Base-by-base conservation (phyloP, 2,113 vertebrate genomes). In the Scopus umbretta region DNA sequence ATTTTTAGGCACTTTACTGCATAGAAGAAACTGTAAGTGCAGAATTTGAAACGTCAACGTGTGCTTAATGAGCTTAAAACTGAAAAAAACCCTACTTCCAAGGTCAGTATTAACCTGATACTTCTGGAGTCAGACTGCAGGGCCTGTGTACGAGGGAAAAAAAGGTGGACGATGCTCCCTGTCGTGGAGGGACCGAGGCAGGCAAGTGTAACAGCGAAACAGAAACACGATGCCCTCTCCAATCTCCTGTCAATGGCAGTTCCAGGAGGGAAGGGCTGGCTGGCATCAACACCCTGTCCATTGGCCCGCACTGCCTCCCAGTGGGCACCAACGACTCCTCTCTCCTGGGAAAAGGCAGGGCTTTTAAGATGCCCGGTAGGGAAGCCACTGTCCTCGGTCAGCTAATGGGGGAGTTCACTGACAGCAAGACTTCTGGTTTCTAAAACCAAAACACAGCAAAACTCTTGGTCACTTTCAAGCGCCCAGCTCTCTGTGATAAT, bases 391-490 rank as follows among this genome's bases (percentile, higher is more conserved):
- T n/a, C 47, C 61, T 63, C 0, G 0, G 20, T 38, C n/a, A 68
- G 21, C 55, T 58, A 14, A 34, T 16, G 23, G 36, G 30, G 5
- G 8, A 63, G 45, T 42, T 75, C 40, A 55, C 20, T 4, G 34
- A 40, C 2, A 11, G 62, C 0, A 2, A 74, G n/a, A 23, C 8
- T 88, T 65, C 1, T 4, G 42, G 18, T 53, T 23, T 47, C 43
- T 47, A 34, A 56, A 74, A 61, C 10, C 40, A 63, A 58, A 75
- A 17, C 2, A 38, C 11, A 16, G 8, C 45, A 38, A 52, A 86
- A 55, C 40, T 65, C 11, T 13, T 47, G 47, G 14, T 72, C 21
- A 14, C 29, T 6, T 50, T 56, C 34, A 38, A 61, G 32, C 1
- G 1, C 38, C 59, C 30, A 80, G 50, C 45, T 34, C 27, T 49